These are phyloP conservation scores for Episyrphus balteatus DNA, from an alignment of 1,140 invertebrate species.

Conservation along the genomic window DNA sequence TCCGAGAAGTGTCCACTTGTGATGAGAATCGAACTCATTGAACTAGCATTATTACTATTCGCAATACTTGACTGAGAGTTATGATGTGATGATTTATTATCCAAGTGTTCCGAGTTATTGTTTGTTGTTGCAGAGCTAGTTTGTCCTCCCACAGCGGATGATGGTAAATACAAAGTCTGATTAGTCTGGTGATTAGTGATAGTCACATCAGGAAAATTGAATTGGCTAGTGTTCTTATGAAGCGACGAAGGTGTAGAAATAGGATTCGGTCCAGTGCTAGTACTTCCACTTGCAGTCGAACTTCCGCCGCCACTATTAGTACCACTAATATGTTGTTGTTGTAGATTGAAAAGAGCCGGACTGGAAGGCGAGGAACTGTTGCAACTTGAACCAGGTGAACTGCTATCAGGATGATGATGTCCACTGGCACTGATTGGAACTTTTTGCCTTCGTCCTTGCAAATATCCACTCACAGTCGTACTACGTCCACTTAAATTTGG, in stretches of 20 bases:
- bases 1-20: no score
- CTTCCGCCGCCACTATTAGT: constrained; percentile 3
- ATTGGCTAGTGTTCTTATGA: constrained; percentile 52
- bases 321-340: constrained; percentile 38
- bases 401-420: constrained; percentile 62
- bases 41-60: no score
- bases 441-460: constrained; percentile 1
- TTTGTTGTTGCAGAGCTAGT: no score
- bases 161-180: neutral
- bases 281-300: constrained; percentile 11
- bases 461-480: neutral
- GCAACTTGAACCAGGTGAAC: constrained; percentile 90
- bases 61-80: no score
- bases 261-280: constrained; percentile 11
- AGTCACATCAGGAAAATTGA: constrained; percentile 66
- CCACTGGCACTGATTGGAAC: constrained; percentile 5
- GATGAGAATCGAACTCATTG: no score
- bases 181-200: constrained; percentile 10
- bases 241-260: constrained; percentile 26
- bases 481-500: constrained; percentile 25
- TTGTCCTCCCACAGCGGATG: no score
- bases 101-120: no score
- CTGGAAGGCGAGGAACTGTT: constrained; percentile 93
- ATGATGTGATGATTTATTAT: no score
- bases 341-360: constrained; percentile 59